These are phyloP conservation scores for Lepidurus arcticus DNA, from an alignment of 1,140 invertebrate species.

Conservation along the genomic window DNA sequence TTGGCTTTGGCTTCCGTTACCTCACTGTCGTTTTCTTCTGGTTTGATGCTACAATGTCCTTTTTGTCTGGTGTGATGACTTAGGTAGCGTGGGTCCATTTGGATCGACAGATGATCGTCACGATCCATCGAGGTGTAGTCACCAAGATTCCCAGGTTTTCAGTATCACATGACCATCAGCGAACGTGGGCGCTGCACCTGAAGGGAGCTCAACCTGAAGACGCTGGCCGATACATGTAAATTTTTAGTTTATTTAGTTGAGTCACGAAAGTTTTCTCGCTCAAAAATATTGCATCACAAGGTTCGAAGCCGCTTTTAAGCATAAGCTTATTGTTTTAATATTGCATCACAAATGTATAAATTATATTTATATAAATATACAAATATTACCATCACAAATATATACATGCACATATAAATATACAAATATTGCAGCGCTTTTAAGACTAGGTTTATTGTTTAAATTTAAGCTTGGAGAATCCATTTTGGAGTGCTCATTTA, in stretches of 20 bases:
- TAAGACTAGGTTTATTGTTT: too few species aligned
- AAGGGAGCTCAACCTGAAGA: constrained; percentile 81
- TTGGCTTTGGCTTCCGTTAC: neutral
- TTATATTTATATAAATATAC: too few species aligned
- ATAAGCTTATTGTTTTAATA: too few species aligned
- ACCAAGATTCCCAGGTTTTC: constrained; percentile 77
- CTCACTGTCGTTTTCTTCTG: neutral
- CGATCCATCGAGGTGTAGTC: constrained; percentile 83
- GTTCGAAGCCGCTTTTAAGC: too few species aligned
- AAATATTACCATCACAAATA: too few species aligned
- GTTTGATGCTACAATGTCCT: neutral
- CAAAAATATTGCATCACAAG: too few species aligned
- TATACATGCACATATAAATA: too few species aligned
- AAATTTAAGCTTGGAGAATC: too few species aligned
- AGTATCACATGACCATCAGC: constrained; percentile 82
- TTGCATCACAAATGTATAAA: too few species aligned
- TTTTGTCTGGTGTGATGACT: constrained; percentile 38
- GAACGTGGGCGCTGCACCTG: constrained; percentile 83
- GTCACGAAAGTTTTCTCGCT: too few species aligned
- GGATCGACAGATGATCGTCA: constrained; percentile 86
- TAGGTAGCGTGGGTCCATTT: constrained; percentile 92
- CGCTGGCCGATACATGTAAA: constrained; percentile 75
- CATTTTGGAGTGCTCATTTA: too few species aligned
- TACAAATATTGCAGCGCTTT: too few species aligned
- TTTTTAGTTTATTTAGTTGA: constrained; percentile 46